Evolutionary conservation across 2,797 vertebrate species (phyloP).

Genomic region (Tragelaphus oryx): DNA sequence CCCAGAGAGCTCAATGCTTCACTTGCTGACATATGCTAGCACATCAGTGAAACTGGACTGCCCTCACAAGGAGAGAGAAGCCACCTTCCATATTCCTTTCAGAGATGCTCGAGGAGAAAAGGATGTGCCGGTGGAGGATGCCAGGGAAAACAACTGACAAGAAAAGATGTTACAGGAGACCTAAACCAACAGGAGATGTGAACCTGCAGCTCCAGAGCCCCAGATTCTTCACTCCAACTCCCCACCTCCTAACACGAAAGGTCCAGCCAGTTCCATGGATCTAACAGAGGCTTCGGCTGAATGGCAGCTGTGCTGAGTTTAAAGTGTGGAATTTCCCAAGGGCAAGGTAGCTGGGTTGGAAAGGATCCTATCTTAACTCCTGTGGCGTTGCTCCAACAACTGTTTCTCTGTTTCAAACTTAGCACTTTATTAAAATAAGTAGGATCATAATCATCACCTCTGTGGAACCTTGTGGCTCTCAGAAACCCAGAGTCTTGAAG

Average conservation of each 20-base stretch:
- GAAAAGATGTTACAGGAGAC: neutral
- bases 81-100: neutral
- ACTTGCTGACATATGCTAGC: neutral
- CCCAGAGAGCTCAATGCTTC: neutral
- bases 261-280: neutral
- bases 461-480: neutral
- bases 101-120: constrained; percentile 1
- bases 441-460: neutral
- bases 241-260: neutral
- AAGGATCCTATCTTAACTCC: constrained; percentile 7
- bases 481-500: constrained; percentile 44
- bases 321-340: constrained; percentile 35
- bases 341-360: neutral
- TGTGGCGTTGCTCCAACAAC: neutral
- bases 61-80: neutral
- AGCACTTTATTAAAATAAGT: constrained; percentile 23
- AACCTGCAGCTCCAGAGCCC: neutral
- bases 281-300: neutral
- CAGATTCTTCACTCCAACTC: neutral
- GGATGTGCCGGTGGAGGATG: neutral
- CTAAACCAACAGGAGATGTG: neutral
- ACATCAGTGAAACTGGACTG: neutral
- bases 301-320: neutral
- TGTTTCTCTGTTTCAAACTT: constrained; percentile 16
- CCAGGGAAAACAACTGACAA: neutral